A percentile compares a stretch with the other conserved stretches of the same genome.
These are phyloP conservation scores for Agrotis exclamationis DNA, from an alignment of 2,888 invertebrate genomes.

Conservation along the genomic window DNA sequence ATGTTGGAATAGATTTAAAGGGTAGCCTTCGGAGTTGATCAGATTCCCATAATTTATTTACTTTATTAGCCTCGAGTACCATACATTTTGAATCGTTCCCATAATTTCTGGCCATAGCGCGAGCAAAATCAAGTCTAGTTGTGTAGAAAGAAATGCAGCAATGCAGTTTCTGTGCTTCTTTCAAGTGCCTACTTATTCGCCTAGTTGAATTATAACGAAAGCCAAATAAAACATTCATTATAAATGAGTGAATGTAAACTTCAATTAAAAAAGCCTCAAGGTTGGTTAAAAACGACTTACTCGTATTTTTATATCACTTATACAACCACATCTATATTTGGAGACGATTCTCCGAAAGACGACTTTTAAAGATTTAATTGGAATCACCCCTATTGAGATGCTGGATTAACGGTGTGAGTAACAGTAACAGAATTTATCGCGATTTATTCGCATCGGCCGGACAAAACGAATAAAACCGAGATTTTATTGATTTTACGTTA, in stretches of 20 bases:
- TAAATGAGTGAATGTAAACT: slow-evolving; percentile 30
- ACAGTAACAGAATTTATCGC: slow-evolving; percentile 40
- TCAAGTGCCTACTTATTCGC: slow-evolving; percentile 14
- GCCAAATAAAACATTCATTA: slow-evolving; percentile 10
- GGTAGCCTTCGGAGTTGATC: too few relatives aligned
- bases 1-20: too few relatives aligned
- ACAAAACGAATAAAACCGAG: slow-evolving; percentile 39
- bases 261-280: slow-evolving; percentile 48
- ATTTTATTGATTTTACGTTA: slow-evolving; percentile 43
- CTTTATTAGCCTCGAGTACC: too few relatives aligned
- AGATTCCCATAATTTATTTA: too few relatives aligned
- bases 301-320: too few relatives aligned
- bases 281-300: slow-evolving; percentile 39
- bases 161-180: background rate
- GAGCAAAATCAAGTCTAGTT: background rate
- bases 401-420: slow-evolving; percentile 45
- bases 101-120: too few relatives aligned
- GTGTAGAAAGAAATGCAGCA: background rate
- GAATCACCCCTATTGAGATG: slow-evolving; percentile 41
- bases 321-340: slow-evolving; percentile 50
- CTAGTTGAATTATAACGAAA: slow-evolving; percentile 26
- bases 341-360: slow-evolving; percentile 54
- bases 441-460: slow-evolving; percentile 31
- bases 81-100: too few relatives aligned
- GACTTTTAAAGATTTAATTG: slow-evolving; percentile 43